Percentiles rank a stretch among this genome's conserved stretches.
Evolutionary conservation across 2,797 vertebrate genomes (phyloP).

Genomic region (Hyperoplus lanceolatus): DNA sequence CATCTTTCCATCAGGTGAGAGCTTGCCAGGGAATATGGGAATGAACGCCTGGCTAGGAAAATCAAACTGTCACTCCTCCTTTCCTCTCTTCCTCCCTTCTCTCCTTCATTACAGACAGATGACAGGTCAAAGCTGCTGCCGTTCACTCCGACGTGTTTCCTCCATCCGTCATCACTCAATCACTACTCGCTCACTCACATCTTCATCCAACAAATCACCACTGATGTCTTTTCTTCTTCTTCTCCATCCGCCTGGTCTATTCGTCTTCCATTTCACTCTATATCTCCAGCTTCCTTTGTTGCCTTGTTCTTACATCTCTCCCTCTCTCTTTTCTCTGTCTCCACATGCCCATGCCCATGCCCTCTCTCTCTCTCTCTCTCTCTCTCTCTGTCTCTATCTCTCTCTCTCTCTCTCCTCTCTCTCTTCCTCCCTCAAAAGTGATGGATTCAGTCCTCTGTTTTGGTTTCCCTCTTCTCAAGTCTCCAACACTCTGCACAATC

Average conservation of each 20-base stretch:
- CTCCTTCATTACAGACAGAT: slow-evolving; percentile 81
- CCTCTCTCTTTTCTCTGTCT: slow-evolving; percentile 29
- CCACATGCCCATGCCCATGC: slow-evolving; percentile 35
- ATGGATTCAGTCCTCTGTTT: slow-evolving; percentile 91
- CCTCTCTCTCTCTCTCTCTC: slow-evolving; percentile 45
- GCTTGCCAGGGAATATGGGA: slow-evolving; percentile 86
- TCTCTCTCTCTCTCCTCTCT: slow-evolving; percentile 24
- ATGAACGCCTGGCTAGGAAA: slow-evolving; percentile 86
- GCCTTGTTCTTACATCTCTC: background rate
- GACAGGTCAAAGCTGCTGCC: slow-evolving; percentile 81
- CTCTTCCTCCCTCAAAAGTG: slow-evolving; percentile 73
- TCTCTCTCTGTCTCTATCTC: slow-evolving; percentile 9
- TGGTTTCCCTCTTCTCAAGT: slow-evolving; percentile 79
- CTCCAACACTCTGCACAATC: slow-evolving; percentile 80
- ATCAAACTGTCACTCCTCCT: slow-evolving; percentile 83
- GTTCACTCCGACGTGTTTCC: slow-evolving; percentile 74
- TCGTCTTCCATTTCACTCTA: slow-evolving; percentile 19
- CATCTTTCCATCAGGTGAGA: slow-evolving; percentile 88
- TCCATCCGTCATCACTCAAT: slow-evolving; percentile 73
- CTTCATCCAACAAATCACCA: slow-evolving; percentile 54
- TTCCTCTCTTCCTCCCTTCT: slow-evolving; percentile 79
- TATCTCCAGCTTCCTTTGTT: slow-evolving; percentile 10
- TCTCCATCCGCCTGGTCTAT: slow-evolving; percentile 27
- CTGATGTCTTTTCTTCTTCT: slow-evolving; percentile 42
- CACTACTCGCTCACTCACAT: slow-evolving; percentile 54